Evolutionary conservation across 2,888 invertebrate genomes (phyloP).

Genomic region (Lamellibrachia satsuma): DNA sequence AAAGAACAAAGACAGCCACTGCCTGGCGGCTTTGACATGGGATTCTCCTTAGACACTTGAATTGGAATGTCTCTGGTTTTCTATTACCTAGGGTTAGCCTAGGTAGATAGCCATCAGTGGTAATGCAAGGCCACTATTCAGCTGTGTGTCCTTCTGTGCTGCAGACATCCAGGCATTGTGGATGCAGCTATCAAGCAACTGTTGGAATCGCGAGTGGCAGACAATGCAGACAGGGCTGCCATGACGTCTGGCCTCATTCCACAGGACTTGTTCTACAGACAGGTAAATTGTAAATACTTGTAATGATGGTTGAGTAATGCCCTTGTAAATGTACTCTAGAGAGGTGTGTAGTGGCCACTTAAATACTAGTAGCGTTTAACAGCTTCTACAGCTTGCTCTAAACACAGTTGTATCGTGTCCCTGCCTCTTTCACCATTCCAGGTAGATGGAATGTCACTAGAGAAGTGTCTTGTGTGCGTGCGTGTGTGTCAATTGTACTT

Average conservation of each 20-base stretch:
- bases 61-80: too few relatives aligned
- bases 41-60: too few relatives aligned
- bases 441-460: too few relatives aligned
- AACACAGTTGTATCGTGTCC: neutral
- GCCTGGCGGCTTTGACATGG: too few relatives aligned
- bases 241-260: slow-evolving; percentile 71
- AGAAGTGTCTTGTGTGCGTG: too few relatives aligned
- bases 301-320: neutral
- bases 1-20: too few relatives aligned
- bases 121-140: neutral
- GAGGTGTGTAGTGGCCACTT: neutral
- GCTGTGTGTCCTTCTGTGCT: neutral
- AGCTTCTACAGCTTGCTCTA: neutral
- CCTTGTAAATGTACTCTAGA: neutral
- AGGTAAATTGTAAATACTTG: slow-evolving; percentile 52
- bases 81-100: neutral
- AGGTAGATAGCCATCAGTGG: neutral
- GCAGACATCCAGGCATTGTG: slow-evolving; percentile 65
- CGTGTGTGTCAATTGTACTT: too few relatives aligned
- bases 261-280: slow-evolving; percentile 80
- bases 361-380: neutral
- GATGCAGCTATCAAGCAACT: slow-evolving; percentile 70
- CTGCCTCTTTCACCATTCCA: too few relatives aligned
- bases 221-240: slow-evolving; percentile 50
- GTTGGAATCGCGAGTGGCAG: slow-evolving; percentile 64